Evolutionary conservation across 2,797 vertebrate species (phyloP), one percentile per base, ranked within the genome.

Genomic region (Coregonus sp.): DNA sequence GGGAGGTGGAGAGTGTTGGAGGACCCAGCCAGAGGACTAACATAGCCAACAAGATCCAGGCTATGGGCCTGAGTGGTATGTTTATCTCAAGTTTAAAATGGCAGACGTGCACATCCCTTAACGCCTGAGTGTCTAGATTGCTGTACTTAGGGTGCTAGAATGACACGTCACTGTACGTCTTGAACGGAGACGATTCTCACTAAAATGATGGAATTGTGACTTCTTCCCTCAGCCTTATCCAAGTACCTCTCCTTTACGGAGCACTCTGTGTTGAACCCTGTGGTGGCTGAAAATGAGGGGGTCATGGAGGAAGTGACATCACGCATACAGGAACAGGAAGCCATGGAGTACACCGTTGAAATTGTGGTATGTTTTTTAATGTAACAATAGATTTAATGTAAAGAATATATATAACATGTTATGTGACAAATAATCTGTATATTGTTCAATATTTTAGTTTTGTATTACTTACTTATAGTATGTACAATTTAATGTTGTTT

Each of bases 1-100:
- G 95, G 96, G 95, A 97, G 90, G 95, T 96, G 50, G 88, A 95
- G 85, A 91, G 93, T 79, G 77, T 86, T 37, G 97, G 96, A 52
- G 73, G 78, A 0, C 93, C 90, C 87, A 94, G 88, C 75, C 95
- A 97, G 89, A 94, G 92, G 86, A 93, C 84, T 75, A 91, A 90
- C 50, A 83, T 97, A 72, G 78, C 83, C n/a, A 87, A 72, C 80
- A 88, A 88, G 74, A 84, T 95, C 72, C 88, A 94, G 75, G 85
- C 51, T 29, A 91, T 95, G 81, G 74, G 83, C 1, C 71, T 89
- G 75, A 87, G 29, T 84, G 94, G 96, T 96, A 93, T 15, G 54
- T 25, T 4, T 25, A 16, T 68, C 29, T 29, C 5, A 7, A 12
- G 3, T 75, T 78, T 75, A 37, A 35, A 68, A 68, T 18, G 4